Base-by-base conservation (phyloP, 2,888 invertebrate species). In the Stenchaetothrips biformis region DNA sequence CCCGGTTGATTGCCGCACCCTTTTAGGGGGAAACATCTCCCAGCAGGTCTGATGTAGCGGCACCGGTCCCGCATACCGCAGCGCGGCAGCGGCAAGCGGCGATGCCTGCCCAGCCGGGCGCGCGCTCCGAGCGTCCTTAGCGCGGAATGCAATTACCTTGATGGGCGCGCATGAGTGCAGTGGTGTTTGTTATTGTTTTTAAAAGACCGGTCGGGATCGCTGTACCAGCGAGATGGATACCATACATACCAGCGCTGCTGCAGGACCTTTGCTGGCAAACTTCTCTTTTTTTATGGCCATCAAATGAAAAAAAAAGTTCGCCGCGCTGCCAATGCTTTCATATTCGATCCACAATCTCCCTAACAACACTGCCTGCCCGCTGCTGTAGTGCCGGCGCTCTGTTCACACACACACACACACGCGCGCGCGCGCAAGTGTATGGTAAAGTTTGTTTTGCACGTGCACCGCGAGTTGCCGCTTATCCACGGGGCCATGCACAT, bases 1-100 rank as follows among this genome's bases (percentile, higher is more conserved):
- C 67, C 67, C 67, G 67, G 21, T 74, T 21, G 67, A 74, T 74
- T 74, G 67, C 67, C 67, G 67, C 67, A 74, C 67, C 67, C 67
- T 74, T 74, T 74, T 74, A 74, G 67, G 67, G 67, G 25, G 59
- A 59, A 74, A 25, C 67, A 74, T 74, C 67, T 74, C 25, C 67
- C 67, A 37, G 37, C 37, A 74, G 67, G 67, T 74, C 67, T 74
- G 67, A 74, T 25, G 67, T 25, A 21, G 67, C 53, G 6, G 25
- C 37, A 37, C 37, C 37, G 37, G 37, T 37, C 4, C 37, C 37
- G 37, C 37, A 37, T 37, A 37, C 37, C 37, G 4, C 37, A 37
- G 53, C 53, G 16, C 53, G 16, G 6, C 3, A 62, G 62, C 62
- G n/a, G 3, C n/a, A 21, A 2, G 3, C 62, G 62, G 62, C 9